phyloP scores from a whole-genome alignment of 2,797 vertebrate species.

The Esox lucius region DNA sequence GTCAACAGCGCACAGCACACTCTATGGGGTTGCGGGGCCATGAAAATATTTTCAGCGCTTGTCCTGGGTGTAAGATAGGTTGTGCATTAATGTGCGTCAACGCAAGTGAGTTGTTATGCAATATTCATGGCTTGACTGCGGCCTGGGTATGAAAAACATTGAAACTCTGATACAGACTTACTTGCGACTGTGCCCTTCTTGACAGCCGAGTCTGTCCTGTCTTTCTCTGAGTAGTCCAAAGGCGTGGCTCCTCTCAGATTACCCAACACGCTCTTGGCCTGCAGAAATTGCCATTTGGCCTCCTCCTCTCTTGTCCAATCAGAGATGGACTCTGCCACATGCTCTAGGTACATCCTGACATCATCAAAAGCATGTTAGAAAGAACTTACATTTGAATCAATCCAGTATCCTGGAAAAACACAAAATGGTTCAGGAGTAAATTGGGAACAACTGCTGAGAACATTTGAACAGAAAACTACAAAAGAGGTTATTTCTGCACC shows the following conservation, averaged over 20 bases:
- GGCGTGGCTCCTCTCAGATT: constrained; percentile 16
- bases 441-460: no score
- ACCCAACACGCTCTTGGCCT: constrained; percentile 68
- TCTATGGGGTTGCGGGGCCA: no score
- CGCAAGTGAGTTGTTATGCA: background rate
- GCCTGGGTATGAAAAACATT: background rate
- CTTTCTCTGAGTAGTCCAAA: constrained; percentile 11
- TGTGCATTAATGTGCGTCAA: background rate
- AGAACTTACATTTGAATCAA: background rate
- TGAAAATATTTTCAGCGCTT: no score
- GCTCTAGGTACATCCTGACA: constrained; percentile 84
- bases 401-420: background rate
- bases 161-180: constrained; percentile 18
- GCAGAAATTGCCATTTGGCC: constrained; percentile 68
- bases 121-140: background rate
- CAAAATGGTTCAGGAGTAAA: no score
- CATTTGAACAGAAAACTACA: background rate
- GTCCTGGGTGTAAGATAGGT: no score
- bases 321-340: constrained; percentile 79
- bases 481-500: constrained; percentile 64
- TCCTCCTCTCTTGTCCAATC: constrained; percentile 85
- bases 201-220: constrained; percentile 30
- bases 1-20: no score
- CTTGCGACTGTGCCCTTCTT: constrained; percentile 32
- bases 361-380: background rate